Conservation (phyloP, 2,113 vertebrate genomes). For the Morone chrysops region DNA sequence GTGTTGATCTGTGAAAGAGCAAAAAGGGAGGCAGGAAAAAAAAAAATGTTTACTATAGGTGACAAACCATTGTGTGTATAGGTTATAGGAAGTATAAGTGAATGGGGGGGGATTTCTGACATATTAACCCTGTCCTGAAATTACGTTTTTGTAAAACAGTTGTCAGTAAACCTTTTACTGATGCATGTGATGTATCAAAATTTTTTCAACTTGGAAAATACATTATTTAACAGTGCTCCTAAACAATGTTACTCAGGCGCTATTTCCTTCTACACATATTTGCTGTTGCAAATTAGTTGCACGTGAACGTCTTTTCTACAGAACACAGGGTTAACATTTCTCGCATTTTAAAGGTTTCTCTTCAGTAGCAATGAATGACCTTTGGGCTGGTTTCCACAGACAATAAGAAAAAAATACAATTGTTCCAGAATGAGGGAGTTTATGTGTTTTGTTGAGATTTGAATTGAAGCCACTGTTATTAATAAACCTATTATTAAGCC, state of each 20-base stretch:
- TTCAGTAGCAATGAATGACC: too few species aligned
- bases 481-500: too few species aligned
- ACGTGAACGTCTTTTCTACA: background rate
- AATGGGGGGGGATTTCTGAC: background rate
- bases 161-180: background rate
- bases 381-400: background rate
- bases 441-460: constrained; percentile 12
- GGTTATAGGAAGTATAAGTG: too few species aligned
- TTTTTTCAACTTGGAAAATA: background rate
- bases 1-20: constrained; percentile 15
- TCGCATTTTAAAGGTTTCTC: too few species aligned
- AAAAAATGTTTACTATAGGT: too few species aligned
- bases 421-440: background rate
- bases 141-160: background rate
- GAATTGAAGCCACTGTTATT: background rate
- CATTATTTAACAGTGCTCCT: background rate
- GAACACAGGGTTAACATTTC: too few species aligned
- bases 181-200: background rate
- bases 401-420: background rate
- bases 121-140: background rate
- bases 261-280: background rate
- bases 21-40: background rate
- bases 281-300: background rate
- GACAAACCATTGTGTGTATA: too few species aligned
- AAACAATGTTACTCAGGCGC: background rate